Conservation (phyloP, 2,888 invertebrate genomes). For the Nephrotoma guestfalica region DNA sequence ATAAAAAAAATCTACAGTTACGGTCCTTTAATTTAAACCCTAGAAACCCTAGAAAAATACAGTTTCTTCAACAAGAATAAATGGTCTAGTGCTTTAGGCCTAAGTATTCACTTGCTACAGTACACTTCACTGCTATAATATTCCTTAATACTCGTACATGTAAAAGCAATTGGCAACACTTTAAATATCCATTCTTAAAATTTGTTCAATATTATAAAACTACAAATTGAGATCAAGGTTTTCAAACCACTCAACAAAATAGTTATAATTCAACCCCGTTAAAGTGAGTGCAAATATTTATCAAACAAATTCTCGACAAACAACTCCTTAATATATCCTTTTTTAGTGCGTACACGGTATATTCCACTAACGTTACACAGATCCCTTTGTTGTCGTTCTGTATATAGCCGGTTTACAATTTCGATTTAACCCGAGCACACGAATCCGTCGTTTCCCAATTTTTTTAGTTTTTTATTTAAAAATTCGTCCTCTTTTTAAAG, state of each 20-base stretch:
- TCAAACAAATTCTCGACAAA: not conserved
- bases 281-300: not conserved
- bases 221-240: not conserved
- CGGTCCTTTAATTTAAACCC: too few relatives aligned
- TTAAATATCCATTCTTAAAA: too few relatives aligned
- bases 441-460: not conserved
- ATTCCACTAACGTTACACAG: not conserved
- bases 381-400: not conserved
- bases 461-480: not conserved
- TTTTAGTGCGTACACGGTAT: not conserved
- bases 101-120: too few relatives aligned
- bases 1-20: too few relatives aligned
- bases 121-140: too few relatives aligned
- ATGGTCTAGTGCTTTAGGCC: too few relatives aligned
- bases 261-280: not conserved
- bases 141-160: too few relatives aligned
- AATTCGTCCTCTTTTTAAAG: not conserved
- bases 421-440: not conserved
- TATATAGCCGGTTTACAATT: not conserved
- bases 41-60: too few relatives aligned
- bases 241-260: not conserved
- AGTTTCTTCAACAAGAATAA: too few relatives aligned
- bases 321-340: not conserved
- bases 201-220: not conserved
- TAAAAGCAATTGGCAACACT: too few relatives aligned